phyloP scores from a whole-genome alignment of 2,888 invertebrate genomes.

The Ennomos quercinarius region DNA sequence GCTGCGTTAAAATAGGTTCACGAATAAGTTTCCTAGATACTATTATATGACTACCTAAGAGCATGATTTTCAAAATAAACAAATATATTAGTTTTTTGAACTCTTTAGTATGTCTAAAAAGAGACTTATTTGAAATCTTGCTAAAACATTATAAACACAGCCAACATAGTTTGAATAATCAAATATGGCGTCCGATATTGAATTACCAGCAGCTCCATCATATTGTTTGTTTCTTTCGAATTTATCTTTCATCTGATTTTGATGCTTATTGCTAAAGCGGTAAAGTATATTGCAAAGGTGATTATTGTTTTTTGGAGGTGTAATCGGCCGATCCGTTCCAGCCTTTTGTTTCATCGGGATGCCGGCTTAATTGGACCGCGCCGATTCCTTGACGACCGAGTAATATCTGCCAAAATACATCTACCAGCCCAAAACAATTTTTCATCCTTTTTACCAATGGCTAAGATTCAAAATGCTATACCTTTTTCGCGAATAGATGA shows the following conservation, averaged over 20 bases:
- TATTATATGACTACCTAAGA: too few relatives aligned
- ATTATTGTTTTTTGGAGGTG: slow-evolving; percentile 45
- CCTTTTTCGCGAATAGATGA: slow-evolving; percentile 10
- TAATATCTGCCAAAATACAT: slow-evolving; percentile 44
- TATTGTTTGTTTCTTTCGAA: slow-evolving; percentile 39
- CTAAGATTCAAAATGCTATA: slow-evolving; percentile 29
- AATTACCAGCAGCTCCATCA: slow-evolving; percentile 50
- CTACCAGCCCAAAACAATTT: slow-evolving; percentile 5
- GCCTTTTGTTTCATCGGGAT: slow-evolving; percentile 55
- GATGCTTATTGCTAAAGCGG: slow-evolving; percentile 40
- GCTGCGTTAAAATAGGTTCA: too few relatives aligned
- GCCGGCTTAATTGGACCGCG: slow-evolving; percentile 62
- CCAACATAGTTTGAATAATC: slow-evolving; percentile 45
- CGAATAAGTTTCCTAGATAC: too few relatives aligned
- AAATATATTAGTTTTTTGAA: too few relatives aligned
- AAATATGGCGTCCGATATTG: slow-evolving; percentile 62
- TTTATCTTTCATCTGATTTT: slow-evolving; percentile 32
- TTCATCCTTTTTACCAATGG: slow-evolving; percentile 12
- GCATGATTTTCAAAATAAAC: too few relatives aligned
- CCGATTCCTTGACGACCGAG: slow-evolving; percentile 56
- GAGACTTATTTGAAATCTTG: slow-evolving; percentile 30
- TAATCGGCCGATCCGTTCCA: slow-evolving; percentile 59
- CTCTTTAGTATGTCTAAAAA: slow-evolving; percentile 8
- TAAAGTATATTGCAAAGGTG: slow-evolving; percentile 44
- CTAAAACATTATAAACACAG: slow-evolving; percentile 22